Evolutionary conservation across 2,888 invertebrate genomes (phyloP).

Genomic region (Melanophora roralis): DNA sequence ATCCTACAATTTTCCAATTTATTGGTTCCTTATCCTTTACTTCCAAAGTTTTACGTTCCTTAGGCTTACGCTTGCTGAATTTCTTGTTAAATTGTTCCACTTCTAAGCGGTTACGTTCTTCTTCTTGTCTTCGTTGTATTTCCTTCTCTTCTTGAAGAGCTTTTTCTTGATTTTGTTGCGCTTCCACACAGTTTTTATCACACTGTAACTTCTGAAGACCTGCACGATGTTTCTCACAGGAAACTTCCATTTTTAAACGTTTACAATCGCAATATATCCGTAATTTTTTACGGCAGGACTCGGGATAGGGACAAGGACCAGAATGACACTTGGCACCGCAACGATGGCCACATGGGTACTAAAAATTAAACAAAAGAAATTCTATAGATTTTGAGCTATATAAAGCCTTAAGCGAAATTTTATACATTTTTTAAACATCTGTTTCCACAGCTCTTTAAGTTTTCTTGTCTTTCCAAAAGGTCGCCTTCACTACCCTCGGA

Average conservation of each 20-base stretch:
- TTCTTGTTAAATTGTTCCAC: conserved; percentile 87
- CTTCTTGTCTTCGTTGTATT: conserved; percentile 78
- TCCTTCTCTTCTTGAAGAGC: conserved; percentile 79
- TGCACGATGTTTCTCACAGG: conserved; percentile 81
- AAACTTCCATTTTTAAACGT: conserved; percentile 84
- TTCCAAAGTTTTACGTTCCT: conserved; percentile 76
- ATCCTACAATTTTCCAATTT: conserved; percentile 65
- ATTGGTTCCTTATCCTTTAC: conserved; percentile 63
- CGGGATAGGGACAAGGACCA: conserved; percentile 82
- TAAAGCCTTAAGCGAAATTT: conserved; percentile 64
- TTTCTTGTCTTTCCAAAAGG: conserved; percentile 69
- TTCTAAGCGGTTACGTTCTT: conserved; percentile 84
- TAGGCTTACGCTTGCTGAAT: conserved; percentile 82
- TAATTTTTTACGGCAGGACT: conserved; percentile 87
- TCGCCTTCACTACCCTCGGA: conserved; percentile 78
- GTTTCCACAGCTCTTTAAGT: conserved; percentile 83
- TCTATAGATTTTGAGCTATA: background rate
- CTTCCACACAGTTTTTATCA: conserved; percentile 82
- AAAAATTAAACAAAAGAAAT: conserved; percentile 42
- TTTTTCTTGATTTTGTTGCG: conserved; percentile 79
- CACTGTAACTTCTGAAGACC: conserved; percentile 78
- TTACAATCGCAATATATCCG: conserved; percentile 88
- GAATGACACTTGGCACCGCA: conserved; percentile 86
- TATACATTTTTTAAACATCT: conserved; percentile 90
- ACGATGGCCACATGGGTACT: conserved; percentile 91